A percentile compares a stretch with the other conserved stretches of the same genome.
phyloP scores from a whole-genome alignment of 1,140 invertebrate species.

The Drosophila albomicans region DNA sequence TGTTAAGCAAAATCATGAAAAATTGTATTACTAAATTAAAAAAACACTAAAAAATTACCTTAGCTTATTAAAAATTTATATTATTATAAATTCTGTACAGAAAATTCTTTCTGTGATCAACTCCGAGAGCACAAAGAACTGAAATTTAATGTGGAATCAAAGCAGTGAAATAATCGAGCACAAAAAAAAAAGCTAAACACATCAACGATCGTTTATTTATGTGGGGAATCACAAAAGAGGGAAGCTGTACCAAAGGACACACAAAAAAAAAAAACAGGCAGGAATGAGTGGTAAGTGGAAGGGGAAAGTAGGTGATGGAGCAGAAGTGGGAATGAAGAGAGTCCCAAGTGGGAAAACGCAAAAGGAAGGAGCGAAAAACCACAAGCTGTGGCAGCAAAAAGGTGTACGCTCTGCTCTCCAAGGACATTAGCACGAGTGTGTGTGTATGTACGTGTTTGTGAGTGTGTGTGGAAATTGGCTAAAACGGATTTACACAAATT shows the following conservation, averaged over 20 bases:
- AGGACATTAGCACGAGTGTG: slow-evolving; percentile 61
- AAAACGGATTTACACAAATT: slow-evolving; percentile 83
- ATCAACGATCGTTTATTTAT: slow-evolving; percentile 65
- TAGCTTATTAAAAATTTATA: no score
- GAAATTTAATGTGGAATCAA: slow-evolving; percentile 12
- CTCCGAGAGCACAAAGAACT: not conserved
- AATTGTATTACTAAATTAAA: no score
- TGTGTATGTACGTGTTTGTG: slow-evolving; percentile 29
- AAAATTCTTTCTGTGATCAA: no score
- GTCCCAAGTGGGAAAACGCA: slow-evolving; percentile 41
- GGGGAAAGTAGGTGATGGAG: not conserved
- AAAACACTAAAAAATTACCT: not conserved
- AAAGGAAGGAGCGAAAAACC: slow-evolving; percentile 55
- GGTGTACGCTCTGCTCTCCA: slow-evolving; percentile 52
- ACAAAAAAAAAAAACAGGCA: not conserved
- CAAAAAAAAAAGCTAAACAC: slow-evolving; percentile 31
- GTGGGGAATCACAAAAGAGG: not conserved
- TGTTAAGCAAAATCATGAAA: no score
- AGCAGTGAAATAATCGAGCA: slow-evolving; percentile 35
- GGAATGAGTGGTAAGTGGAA: not conserved
- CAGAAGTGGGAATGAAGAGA: slow-evolving; percentile 17
- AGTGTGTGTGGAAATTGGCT: slow-evolving; percentile 73
- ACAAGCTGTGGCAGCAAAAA: slow-evolving; percentile 55
- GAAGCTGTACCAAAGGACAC: slow-evolving; percentile 16
- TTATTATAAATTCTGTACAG: no score